phyloP scores from a whole-genome alignment of 1,140 invertebrate genomes.

The Parapsyche elsis region DNA sequence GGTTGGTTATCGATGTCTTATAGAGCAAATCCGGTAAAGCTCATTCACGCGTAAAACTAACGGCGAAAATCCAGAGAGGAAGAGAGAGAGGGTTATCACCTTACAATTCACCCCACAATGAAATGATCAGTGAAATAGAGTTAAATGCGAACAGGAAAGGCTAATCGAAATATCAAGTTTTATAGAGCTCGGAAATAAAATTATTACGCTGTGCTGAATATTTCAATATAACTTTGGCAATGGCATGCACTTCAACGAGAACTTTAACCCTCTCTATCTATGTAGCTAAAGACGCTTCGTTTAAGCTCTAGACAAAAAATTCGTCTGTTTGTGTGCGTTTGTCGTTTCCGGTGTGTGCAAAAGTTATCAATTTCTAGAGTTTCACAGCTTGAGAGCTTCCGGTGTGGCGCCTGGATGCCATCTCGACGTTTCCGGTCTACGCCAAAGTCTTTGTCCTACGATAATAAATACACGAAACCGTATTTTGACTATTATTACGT shows the following conservation, averaged over 20 bases:
- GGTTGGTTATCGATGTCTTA: background rate
- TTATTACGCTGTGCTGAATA: too few relatives aligned
- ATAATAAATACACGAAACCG: background rate
- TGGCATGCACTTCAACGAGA: too few relatives aligned
- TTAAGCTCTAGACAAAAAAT: slow-evolving; percentile 1
- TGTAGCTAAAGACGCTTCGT: background rate
- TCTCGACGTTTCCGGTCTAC: slow-evolving; percentile 47
- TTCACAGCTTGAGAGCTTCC: slow-evolving; percentile 51
- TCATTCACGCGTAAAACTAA: slow-evolving; percentile 22
- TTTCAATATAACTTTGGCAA: too few relatives aligned
- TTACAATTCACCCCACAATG: slow-evolving; percentile 26
- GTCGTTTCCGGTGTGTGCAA: slow-evolving; percentile 23
- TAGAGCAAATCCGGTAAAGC: background rate
- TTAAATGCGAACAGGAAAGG: slow-evolving; percentile 2
- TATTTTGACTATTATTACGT: background rate
- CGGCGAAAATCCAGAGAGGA: slow-evolving; percentile 2
- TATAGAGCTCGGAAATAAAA: too few relatives aligned
- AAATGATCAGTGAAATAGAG: slow-evolving; percentile 25
- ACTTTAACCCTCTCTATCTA: too few relatives aligned
- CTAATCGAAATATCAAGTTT: too few relatives aligned
- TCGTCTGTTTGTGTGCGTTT: slow-evolving; percentile 40
- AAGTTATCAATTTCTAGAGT: slow-evolving; percentile 55
- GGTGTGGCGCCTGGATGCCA: slow-evolving; percentile 52
- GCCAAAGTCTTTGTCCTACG: slow-evolving; percentile 49
- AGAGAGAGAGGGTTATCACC: background rate